Evolutionary conservation across 2,113 vertebrate genomes (phyloP), one percentile per base, ranked within the genome.

Genomic region (Hippocampus zosterae): DNA sequence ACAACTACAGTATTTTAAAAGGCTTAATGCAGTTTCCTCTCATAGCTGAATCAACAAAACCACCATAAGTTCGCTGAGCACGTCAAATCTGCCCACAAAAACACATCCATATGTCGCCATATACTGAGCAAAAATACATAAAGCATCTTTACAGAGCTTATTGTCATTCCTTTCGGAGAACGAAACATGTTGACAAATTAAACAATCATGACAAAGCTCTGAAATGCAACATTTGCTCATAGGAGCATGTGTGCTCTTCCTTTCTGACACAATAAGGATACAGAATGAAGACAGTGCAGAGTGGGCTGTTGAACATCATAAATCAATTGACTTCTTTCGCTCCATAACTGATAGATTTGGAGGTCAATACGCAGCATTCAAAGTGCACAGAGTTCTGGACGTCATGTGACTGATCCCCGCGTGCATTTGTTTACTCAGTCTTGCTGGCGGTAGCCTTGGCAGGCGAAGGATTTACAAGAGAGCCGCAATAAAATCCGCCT

Each of bases 121-220:
- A 62, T 21, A 6, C 33, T 11, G 60, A 13, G 68, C 16, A 48
- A 66, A 83, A 60, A 42, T n/a, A 62, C 29, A 78, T 64, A 62
- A 76, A 70, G 46, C 1, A 55, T 7, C 37, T 62, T 29, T 10
- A 70, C 15, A 55, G 40, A 64, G 42, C 53, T 68, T 9, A 77
- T 78, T 80, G 42, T 69, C 70, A 74, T 75, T 71, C 60, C 25
- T 21, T 67, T 6, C 37, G 0, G 37, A 52, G 65, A 67, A 23
- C 3, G 41, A 72, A 69, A 70, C 67, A 70, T 60, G 19, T 15
- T 68, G 70, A 74, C 74, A 75, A 19, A 18, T 8, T 33, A 60
- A 80, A 66, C 56, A 25, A 79, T 74, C 25, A 68, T 83, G 81
- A 86, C 75, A 73, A 85, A 88, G 73, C 80, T 77, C 59, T 37